phyloP scores from a whole-genome alignment of 2,113 vertebrate genomes.

The Urocynchramus pylzowi region DNA sequence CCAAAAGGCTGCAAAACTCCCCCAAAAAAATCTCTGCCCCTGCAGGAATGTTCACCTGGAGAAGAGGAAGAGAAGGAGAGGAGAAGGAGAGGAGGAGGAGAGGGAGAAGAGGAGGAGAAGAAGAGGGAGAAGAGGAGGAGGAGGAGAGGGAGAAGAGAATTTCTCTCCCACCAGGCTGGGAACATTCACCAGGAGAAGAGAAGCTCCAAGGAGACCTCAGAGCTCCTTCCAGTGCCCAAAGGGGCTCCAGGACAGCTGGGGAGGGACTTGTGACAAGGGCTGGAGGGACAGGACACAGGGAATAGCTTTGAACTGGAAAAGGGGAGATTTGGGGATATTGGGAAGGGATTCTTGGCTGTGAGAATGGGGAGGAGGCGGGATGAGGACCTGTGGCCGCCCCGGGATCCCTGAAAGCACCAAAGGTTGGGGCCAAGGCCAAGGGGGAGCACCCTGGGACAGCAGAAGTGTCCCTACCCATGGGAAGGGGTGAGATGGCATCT shows the following conservation, averaged over 20 bases:
- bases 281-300: not conserved
- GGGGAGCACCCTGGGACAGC: not conserved
- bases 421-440: too few species aligned
- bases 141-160: not conserved
- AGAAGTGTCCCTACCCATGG: too few species aligned
- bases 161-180: not conserved
- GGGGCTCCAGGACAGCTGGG: not conserved
- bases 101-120: fast-evolving
- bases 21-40: not conserved
- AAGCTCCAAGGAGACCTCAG: not conserved
- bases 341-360: not conserved
- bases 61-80: too few species aligned
- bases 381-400: not conserved
- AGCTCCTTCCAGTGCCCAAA: not conserved
- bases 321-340: too few species aligned
- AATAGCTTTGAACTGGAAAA: not conserved
- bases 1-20: not conserved
- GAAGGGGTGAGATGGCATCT: not conserved
- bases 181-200: not conserved
- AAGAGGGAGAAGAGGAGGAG: too few species aligned
- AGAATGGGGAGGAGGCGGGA: fast-evolving
- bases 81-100: fast-evolving
- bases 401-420: not conserved
- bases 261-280: not conserved
- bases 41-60: not conserved